Percentiles rank a stretch among this genome's conserved stretches.
Evolutionary conservation across 2,797 vertebrate genomes (phyloP).

Genomic region (Poeciliopsis gracilis): DNA sequence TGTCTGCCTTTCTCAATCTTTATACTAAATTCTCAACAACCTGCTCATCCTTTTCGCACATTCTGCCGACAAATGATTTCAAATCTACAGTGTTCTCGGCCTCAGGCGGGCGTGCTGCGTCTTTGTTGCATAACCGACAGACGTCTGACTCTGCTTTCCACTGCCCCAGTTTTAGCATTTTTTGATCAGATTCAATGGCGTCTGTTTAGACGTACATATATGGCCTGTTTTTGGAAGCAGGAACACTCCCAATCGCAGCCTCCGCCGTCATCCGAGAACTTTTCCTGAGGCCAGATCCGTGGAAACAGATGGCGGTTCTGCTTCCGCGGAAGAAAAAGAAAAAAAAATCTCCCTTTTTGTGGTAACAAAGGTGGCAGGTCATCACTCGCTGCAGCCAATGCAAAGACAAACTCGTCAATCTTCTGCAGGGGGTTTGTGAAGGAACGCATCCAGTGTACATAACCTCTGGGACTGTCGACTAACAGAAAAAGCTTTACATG

Average conservation of each 20-base stretch:
- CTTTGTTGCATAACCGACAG: slow-evolving; percentile 45
- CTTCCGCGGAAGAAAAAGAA: slow-evolving; percentile 5
- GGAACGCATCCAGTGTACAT: neutral
- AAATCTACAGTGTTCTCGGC: neutral
- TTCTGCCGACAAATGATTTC: neutral
- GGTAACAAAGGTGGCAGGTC: slow-evolving; percentile 51
- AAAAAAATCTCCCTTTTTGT: slow-evolving; percentile 27
- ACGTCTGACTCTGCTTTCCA: slow-evolving; percentile 6
- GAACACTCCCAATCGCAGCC: slow-evolving; percentile 16
- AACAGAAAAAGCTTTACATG: slow-evolving; percentile 15
- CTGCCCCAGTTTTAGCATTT: slow-evolving; percentile 24
- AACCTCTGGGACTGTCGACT: slow-evolving; percentile 14
- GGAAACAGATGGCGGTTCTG: slow-evolving; percentile 58
- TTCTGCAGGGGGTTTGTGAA: slow-evolving; percentile 4
- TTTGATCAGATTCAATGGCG: neutral
- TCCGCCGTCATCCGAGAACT: slow-evolving; percentile 28
- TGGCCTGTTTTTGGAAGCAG: neutral
- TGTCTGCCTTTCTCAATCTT: neutral
- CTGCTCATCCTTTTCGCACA: neutral
- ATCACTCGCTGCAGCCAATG: slow-evolving; percentile 8
- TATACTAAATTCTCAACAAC: neutral
- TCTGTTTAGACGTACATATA: too few relatives aligned
- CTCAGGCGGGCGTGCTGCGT: slow-evolving; percentile 11
- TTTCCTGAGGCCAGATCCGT: slow-evolving; percentile 60
- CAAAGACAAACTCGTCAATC: slow-evolving; percentile 21